Evolutionary conservation across 2,113 vertebrate species (phyloP), one percentile per base, ranked within the genome.

Genomic region (Atherinomorus stipes): DNA sequence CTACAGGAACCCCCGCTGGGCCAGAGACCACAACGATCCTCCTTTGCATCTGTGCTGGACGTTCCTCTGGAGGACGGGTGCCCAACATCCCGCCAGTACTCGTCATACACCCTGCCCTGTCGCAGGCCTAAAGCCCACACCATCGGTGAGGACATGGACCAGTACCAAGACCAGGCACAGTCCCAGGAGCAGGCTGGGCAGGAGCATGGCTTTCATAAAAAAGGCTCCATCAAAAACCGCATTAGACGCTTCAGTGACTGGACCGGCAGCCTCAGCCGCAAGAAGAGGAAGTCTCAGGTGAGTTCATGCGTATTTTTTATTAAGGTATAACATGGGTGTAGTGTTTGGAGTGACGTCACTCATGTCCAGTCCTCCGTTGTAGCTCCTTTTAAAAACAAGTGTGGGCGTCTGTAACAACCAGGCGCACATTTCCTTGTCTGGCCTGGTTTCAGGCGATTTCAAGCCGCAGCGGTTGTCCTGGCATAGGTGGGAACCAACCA

Each of bases 231-330:
- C 66, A 97, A 96, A 90, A 96, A 91, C 84, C 92, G 96, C 34
- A 97, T 99, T 87, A 92, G 96, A 4, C 95, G 96, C 45, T 92
- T 99, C 83, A 98, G 97, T 52, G 96, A 99, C 91, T 99, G 97
- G 97, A 99, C 98, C 0, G 98, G 97, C 42, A 99, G 98, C 89
- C 94, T 99, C 62, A 97, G 95, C 0, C 94, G 96, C 56, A 98
- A 97, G 91, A 99, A 97, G 38, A 95, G 95, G 87, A 97, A 95
- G 76, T 92, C 95, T 28, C 96, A 97, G 95, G 97, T 98, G 78
- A 76, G 90, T 68, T 11, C 9, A 47, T 1, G 5, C 16, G 31
- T n/a, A 13, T 56, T 10, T 53, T 4, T 4, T 19, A 34, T 21
- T 12, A 58, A 34, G 37, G 7, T 5, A 13, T 7, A 21, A 4